These are phyloP conservation scores for Colostygia pectinataria DNA, from an alignment of 2,888 invertebrate species.

Conservation along the genomic window DNA sequence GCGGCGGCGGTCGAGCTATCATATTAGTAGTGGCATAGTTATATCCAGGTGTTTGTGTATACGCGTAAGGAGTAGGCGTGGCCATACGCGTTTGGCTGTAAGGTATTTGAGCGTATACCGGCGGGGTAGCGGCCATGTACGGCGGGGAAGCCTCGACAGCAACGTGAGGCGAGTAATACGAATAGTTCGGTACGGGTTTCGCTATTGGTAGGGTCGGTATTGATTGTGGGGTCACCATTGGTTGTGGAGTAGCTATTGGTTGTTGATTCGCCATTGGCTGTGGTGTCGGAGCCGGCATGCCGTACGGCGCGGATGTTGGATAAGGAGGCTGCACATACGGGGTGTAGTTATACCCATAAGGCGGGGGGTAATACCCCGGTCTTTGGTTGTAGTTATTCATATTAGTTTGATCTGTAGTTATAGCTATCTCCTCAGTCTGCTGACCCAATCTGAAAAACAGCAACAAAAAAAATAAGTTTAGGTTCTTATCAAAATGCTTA, in stretches of 20 bases:
- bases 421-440: constrained; percentile 68
- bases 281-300: constrained; percentile 51
- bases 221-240: constrained; percentile 21
- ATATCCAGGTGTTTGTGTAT: constrained; percentile 53
- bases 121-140: constrained; percentile 47
- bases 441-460: constrained; percentile 62
- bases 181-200: constrained; percentile 45
- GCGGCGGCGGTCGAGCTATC: constrained; percentile 61
- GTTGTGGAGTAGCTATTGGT: constrained; percentile 11
- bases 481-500: constrained; percentile 25
- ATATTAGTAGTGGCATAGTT: constrained; percentile 73
- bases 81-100: constrained; percentile 73
- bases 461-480: constrained; percentile 11
- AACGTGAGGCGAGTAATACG: constrained; percentile 53
- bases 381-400: constrained; percentile 73
- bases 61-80: constrained; percentile 59
- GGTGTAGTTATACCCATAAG: constrained; percentile 56
- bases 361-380: constrained; percentile 61
- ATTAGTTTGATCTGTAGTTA: constrained; percentile 53
- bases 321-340: constrained; percentile 64
- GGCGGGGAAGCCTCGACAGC: constrained; percentile 43
- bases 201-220: constrained; percentile 31
- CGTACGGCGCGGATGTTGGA: constrained; percentile 58
- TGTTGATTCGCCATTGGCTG: constrained; percentile 41
- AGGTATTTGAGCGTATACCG: constrained; percentile 57